phyloP scores from a whole-genome alignment of 2,113 vertebrate species.

The Anser brachyrhynchus region DNA sequence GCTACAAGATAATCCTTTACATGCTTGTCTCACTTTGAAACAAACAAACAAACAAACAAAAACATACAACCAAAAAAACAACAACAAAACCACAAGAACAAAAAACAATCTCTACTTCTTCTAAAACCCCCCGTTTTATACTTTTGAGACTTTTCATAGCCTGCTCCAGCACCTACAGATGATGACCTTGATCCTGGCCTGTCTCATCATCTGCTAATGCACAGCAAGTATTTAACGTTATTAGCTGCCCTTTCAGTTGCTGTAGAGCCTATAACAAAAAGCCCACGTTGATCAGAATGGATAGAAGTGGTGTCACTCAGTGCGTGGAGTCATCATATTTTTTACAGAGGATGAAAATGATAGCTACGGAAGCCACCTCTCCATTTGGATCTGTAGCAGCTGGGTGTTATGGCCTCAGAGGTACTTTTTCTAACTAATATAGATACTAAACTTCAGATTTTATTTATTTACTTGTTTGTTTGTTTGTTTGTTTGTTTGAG shows the following conservation, averaged over 20 bases:
- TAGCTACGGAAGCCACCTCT: neutral
- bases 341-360: neutral
- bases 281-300: neutral
- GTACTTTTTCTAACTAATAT: neutral
- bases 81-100: no score
- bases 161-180: neutral
- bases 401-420: neutral
- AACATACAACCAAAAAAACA: no score
- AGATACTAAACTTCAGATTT: neutral
- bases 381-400: neutral
- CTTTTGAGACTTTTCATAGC: neutral
- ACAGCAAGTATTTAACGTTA: neutral
- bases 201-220: neutral
- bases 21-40: neutral
- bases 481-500: neutral
- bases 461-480: no score
- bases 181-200: neutral
- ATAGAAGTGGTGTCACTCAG: neutral
- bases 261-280: neutral
- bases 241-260: neutral
- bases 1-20: neutral
- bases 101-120: neutral
- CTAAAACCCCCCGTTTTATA: neutral
- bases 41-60: neutral
- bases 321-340: neutral